Percentiles rank a stretch among this genome's conserved stretches.
These are phyloP conservation scores for Drosophila anceps DNA, from an alignment of 2,888 invertebrate genomes.

Conservation along the genomic window DNA sequence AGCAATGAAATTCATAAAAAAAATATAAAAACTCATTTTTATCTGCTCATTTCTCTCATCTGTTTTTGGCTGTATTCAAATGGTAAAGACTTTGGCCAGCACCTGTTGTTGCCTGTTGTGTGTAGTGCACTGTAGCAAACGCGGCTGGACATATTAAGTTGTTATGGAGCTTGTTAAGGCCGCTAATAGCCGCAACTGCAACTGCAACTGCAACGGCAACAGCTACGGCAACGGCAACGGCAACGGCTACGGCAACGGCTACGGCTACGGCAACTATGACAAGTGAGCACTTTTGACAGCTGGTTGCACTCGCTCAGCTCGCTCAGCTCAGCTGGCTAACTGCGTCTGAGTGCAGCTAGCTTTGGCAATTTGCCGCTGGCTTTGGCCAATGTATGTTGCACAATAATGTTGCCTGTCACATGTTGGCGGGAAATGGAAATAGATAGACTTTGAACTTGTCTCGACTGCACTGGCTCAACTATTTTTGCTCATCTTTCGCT, in stretches of 20 bases:
- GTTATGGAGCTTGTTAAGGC: slow-evolving; percentile 65
- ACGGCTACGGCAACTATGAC: slow-evolving; percentile 44
- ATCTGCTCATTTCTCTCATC: not conserved
- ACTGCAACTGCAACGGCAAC: slow-evolving; percentile 26
- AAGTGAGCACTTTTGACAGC: slow-evolving; percentile 73
- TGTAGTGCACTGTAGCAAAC: slow-evolving; percentile 51
- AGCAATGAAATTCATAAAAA: slow-evolving; percentile 7
- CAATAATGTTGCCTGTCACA: slow-evolving; percentile 45
- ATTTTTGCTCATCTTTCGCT: slow-evolving; percentile 38
- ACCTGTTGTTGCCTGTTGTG: not conserved
- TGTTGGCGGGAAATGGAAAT: not conserved
- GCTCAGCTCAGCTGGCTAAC: not conserved
- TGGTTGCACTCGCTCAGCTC: slow-evolving; percentile 57
- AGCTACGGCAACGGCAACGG: slow-evolving; percentile 44
- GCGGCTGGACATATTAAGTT: slow-evolving; percentile 45
- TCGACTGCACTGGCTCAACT: slow-evolving; percentile 1
- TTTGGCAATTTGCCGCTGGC: slow-evolving; percentile 21
- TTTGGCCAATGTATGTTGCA: slow-evolving; percentile 37
- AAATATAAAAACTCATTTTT: not conserved
- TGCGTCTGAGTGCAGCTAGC: slow-evolving; percentile 4
- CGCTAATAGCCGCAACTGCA: slow-evolving; percentile 62
- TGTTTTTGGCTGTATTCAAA: not conserved
- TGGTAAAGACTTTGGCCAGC: not conserved
- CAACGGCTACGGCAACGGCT: slow-evolving; percentile 24
- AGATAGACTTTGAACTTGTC: slow-evolving; percentile 29